A percentile compares a stretch with the other conserved stretches of the same genome.
Conservation (phyloP, 1,140 invertebrate species). For the Polypedilum vanderplanki region DNA sequence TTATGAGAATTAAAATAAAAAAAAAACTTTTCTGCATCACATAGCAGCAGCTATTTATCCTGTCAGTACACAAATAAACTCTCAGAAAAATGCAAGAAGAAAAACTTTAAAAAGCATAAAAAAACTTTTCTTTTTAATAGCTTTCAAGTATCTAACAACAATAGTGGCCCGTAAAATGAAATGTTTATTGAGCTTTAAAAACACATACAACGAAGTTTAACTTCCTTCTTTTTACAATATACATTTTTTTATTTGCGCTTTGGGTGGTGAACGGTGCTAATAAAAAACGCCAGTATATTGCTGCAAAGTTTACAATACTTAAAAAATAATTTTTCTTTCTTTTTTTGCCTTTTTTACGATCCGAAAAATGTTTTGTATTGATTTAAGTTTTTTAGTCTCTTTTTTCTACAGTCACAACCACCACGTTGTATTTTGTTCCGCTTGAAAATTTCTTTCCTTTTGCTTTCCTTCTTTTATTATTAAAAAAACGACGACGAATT, state of each 20-base stretch:
- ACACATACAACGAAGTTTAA: not conserved
- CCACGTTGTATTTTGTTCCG: not conserved
- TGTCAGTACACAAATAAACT: too few relatives aligned
- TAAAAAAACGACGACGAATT: too few relatives aligned
- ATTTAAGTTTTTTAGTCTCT: not conserved
- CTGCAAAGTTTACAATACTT: not conserved
- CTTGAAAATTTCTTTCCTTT: not conserved
- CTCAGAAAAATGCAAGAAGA: too few relatives aligned
- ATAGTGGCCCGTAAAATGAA: too few relatives aligned
- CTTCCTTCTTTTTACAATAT: not conserved
- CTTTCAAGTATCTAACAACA: too few relatives aligned
- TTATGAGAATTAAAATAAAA: too few relatives aligned
- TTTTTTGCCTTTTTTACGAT: not conserved
- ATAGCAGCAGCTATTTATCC: too few relatives aligned
- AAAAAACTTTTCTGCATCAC: too few relatives aligned
- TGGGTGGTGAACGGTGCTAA: not conserved
- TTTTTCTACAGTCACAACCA: not conserved
- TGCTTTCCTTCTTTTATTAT: too few relatives aligned
- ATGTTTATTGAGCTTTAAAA: too few relatives aligned
- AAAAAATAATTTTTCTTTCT: not conserved
- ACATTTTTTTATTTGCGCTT: not conserved
- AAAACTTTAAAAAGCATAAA: too few relatives aligned
- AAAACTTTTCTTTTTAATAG: too few relatives aligned
- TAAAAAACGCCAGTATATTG: not conserved
- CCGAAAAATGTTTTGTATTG: not conserved